Base-by-base conservation (phyloP, 2,888 invertebrate genomes). In the Melanargia galathea region DNA sequence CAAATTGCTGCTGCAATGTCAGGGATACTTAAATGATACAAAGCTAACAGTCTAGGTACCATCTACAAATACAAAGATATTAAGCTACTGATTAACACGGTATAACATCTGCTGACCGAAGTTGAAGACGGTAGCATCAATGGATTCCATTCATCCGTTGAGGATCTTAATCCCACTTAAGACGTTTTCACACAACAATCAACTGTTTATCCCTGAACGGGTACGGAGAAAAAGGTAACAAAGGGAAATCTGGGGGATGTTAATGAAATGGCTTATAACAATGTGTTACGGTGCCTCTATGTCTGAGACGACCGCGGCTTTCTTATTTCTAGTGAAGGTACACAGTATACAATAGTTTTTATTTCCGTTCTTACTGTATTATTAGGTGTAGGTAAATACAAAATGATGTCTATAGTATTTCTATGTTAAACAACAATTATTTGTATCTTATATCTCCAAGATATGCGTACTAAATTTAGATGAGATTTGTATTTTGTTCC, bases 151-250 rank as follows among this genome's bases (percentile, higher is more conserved):
- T 46, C 51, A 13, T 48, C 51, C 20, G 52, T 40, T 45, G 60
- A 60, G 52, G 65, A 54, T 75, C 73, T 68, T 84, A 83, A 87
- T 86, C 85, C 84, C 71, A 72, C 76, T 73, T 77, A 78, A 77
- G 78, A 70, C 74, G 73, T 74, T 75, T 75, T 71, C 71, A 71
- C 62, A 72, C 75, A 78, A 84, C 81, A 86, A 85, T 82, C 76
- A 70, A 66, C 78, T 78, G 77, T 84, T 86, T 84, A 86, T 86
- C 80, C 84, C 84, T 75, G 79, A 83, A 71, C 71, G 73, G 76
- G 78, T 77, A 79, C 73, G 79, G 76, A 80, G 74, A 77, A 78
- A 74, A 45, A 69, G 66, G 48, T 38, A 73, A 75, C 72, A 66
- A 71, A 71, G 55, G 51, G 57, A 63, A 68, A 65, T 68, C 72